phyloP scores from a whole-genome alignment of 2,113 vertebrate genomes.

The Turnix velox region DNA sequence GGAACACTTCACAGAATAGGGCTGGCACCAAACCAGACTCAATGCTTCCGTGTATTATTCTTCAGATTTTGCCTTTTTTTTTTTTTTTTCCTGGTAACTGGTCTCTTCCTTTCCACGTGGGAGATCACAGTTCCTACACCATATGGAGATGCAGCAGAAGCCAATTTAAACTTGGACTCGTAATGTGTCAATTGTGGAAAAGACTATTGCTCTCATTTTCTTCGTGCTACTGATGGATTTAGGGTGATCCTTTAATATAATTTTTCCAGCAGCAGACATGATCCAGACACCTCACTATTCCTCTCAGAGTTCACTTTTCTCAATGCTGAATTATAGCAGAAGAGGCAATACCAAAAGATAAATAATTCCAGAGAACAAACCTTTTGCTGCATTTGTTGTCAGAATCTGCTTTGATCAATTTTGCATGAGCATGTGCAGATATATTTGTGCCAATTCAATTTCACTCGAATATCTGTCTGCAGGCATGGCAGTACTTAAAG shows the following conservation, averaged over 20 bases:
- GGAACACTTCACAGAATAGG: not conserved
- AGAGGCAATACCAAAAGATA: conserved; percentile 19
- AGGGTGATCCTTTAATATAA: not conserved
- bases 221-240: conserved; percentile 15
- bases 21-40: not conserved
- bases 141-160: conserved; percentile 63
- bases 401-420: conserved; percentile 42
- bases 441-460: conserved; percentile 30
- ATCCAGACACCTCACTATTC: not conserved
- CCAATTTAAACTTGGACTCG: conserved; percentile 62
- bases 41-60: not conserved
- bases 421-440: conserved; percentile 48
- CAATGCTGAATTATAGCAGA: not conserved
- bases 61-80: not conserved
- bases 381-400: conserved; percentile 24
- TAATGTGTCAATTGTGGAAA: conserved; percentile 43
- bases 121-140: conserved; percentile 53
- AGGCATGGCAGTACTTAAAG: conserved; percentile 2
- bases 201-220: conserved; percentile 44
- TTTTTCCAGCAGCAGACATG: not conserved
- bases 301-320: not conserved
- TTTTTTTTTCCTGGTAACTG: not conserved
- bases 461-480: conserved; percentile 6
- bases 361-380: conserved; percentile 48
- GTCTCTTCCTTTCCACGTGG: conserved; percentile 46